These are phyloP conservation scores for Rhinella marina DNA, from an alignment of 2,797 vertebrate genomes.

Conservation along the genomic window DNA sequence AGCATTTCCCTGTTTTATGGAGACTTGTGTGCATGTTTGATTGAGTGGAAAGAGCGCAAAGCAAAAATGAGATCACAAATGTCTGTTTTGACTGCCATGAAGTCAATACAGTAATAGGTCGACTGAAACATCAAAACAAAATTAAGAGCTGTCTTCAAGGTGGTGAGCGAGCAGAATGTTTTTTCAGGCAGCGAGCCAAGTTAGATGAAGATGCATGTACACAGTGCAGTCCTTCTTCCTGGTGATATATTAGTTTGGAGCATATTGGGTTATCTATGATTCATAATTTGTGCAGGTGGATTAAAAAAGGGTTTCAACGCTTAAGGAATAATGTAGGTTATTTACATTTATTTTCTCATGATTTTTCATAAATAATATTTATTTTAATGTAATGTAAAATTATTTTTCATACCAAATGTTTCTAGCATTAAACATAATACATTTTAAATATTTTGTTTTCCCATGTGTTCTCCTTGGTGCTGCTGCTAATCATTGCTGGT, in stretches of 20 bases:
- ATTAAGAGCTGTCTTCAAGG: constrained; percentile 81
- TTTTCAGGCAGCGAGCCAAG: constrained; percentile 68
- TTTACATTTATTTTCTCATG: neutral
- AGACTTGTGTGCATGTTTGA: constrained; percentile 74
- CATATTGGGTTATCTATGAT: neutral
- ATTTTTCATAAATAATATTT: neutral
- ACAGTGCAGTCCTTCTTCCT: neutral
- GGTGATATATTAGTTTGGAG: constrained; percentile 22
- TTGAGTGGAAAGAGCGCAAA: constrained; percentile 78
- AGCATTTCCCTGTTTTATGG: constrained; percentile 74
- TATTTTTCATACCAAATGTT: no score
- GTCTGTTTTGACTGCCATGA: constrained; percentile 87
- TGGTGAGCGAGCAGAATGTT: constrained; percentile 72
- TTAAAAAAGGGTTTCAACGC: constrained; percentile 10
- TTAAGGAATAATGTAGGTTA: neutral
- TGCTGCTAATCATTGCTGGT: no score
- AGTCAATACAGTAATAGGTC: constrained; percentile 88
- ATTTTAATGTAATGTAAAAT: neutral
- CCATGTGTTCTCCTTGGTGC: no score
- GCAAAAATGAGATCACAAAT: constrained; percentile 85
- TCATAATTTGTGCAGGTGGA: constrained; percentile 5
- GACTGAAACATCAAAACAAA: constrained; percentile 94
- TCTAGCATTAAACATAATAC: no score
- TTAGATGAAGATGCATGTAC: constrained; percentile 57
- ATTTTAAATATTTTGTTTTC: no score